Evolutionary conservation across 2,888 invertebrate genomes (phyloP).

Genomic region (Timandra comae): DNA sequence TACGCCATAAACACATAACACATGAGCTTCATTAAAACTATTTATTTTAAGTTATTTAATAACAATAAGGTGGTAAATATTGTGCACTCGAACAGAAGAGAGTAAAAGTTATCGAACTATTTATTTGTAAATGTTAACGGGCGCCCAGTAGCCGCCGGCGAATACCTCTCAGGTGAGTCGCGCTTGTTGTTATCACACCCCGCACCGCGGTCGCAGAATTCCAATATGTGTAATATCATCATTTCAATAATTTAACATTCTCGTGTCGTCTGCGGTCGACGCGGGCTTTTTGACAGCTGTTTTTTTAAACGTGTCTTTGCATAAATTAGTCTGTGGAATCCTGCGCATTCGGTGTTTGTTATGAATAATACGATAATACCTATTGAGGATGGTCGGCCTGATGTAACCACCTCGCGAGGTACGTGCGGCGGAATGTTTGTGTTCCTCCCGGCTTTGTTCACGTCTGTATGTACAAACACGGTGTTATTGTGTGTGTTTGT

Average conservation of each 20-base stretch:
- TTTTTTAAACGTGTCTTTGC: conserved; percentile 41
- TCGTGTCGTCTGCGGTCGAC: conserved; percentile 6
- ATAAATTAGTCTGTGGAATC: conserved; percentile 37
- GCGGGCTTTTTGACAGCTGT: conserved; percentile 35
- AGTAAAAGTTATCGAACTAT: conserved; percentile 5
- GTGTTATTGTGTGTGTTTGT: conserved; percentile 32
- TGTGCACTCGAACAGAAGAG: conserved; percentile 38
- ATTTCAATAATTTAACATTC: conserved; percentile 2
- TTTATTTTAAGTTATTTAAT: conserved; percentile 39
- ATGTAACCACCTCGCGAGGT: too few species aligned
- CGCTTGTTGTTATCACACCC: neutral
- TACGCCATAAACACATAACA: conserved; percentile 38
- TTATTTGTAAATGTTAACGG: conserved; percentile 42
- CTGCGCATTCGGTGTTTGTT: conserved; percentile 15
- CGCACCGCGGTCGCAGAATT: too few species aligned
- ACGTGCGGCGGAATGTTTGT: conserved; percentile 7
- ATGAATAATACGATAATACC: too few species aligned
- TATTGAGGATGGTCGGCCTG: too few species aligned
- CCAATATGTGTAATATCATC: neutral
- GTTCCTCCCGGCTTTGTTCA: conserved; percentile 6
- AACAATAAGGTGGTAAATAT: conserved; percentile 52
- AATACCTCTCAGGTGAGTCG: conserved; percentile 49
- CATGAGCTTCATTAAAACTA: conserved; percentile 52
- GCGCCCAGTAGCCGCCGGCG: conserved; percentile 28
- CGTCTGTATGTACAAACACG: conserved; percentile 3